A percentile compares a stretch with the other conserved stretches of the same genome.
phyloP scores from a whole-genome alignment of 2,797 vertebrate species.

The Parauchenoglanis ngamensis region DNA sequence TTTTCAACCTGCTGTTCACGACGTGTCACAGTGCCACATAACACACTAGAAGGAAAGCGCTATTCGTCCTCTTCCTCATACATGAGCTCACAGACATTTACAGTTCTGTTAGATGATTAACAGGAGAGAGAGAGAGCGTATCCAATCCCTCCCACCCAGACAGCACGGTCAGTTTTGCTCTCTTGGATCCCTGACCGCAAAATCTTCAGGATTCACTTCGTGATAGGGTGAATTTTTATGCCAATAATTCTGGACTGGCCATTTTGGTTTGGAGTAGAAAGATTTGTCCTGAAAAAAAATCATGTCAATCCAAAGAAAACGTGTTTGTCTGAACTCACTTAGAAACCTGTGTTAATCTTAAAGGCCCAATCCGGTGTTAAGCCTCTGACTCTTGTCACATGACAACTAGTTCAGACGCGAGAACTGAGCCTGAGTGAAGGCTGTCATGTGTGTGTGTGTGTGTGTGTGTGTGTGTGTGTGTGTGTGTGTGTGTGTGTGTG shows the following conservation, averaged over 20 bases:
- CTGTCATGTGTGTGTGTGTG: conserved; percentile 11
- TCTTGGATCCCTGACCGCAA: too few relatives aligned
- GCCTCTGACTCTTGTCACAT: neutral
- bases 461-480: conserved; percentile 21
- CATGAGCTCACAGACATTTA: neutral
- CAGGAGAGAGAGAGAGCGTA: too few relatives aligned
- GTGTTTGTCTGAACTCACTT: neutral
- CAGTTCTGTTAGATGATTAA: neutral
- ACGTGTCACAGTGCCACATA: too few relatives aligned
- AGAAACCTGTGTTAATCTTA: neutral
- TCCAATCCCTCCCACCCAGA: too few relatives aligned
- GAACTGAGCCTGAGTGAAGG: neutral
- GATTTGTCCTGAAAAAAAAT: neutral
- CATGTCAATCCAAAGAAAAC: neutral
- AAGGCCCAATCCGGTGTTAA: neutral
- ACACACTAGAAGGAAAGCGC: neutral
- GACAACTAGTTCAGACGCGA: neutral
- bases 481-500: neutral
- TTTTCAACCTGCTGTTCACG: neutral
- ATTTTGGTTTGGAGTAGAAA: neutral
- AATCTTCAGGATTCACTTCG: too few relatives aligned
- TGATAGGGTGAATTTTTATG: too few relatives aligned
- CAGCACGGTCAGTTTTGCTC: too few relatives aligned
- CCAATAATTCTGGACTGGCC: neutral
- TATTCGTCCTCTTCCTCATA: neutral